Conservation (phyloP, 2,888 invertebrate genomes). For the Venustoraphidia nigricollis region DNA sequence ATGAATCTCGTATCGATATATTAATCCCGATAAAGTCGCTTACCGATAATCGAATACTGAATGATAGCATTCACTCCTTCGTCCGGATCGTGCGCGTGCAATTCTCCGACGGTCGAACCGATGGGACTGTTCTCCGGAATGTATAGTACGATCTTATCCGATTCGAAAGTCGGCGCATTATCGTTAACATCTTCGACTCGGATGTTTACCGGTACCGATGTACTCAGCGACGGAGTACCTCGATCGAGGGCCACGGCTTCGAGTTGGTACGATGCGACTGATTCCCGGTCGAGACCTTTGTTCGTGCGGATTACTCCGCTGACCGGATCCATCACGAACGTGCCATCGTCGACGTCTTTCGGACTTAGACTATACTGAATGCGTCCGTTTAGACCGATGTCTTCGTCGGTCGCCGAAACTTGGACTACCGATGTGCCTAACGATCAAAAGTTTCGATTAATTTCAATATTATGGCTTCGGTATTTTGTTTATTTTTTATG, state of each 20-base stretch:
- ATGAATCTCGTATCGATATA: not conserved
- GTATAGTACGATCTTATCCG: slow-evolving; percentile 74
- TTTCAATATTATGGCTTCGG: too few species aligned
- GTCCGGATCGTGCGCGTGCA: slow-evolving; percentile 83
- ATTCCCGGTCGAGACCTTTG: slow-evolving; percentile 82
- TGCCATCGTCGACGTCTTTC: slow-evolving; percentile 66
- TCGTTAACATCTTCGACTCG: slow-evolving; percentile 81
- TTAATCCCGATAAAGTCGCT: slow-evolving; percentile 4
- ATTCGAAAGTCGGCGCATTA: slow-evolving; percentile 78
- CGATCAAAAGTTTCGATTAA: not conserved
- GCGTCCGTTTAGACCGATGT: slow-evolving; percentile 74
- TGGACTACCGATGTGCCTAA: slow-evolving; percentile 57
- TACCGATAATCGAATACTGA: slow-evolving; percentile 85
- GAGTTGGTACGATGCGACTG: slow-evolving; percentile 67
- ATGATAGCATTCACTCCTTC: slow-evolving; percentile 84
- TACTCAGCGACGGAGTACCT: slow-evolving; percentile 40
- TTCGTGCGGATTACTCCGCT: slow-evolving; percentile 86
- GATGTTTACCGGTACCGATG: slow-evolving; percentile 54
- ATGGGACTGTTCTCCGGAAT: slow-evolving; percentile 94
- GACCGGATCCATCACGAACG: slow-evolving; percentile 83
- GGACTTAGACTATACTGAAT: slow-evolving; percentile 64
- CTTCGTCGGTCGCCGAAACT: slow-evolving; percentile 69
- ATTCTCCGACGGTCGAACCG: slow-evolving; percentile 83
- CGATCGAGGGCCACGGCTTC: slow-evolving; percentile 81
- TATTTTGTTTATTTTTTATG: too few species aligned